Evolutionary conservation across 1,140 invertebrate genomes (phyloP), one percentile per base, ranked within the genome.

Genomic region (Formica exsecta): DNA sequence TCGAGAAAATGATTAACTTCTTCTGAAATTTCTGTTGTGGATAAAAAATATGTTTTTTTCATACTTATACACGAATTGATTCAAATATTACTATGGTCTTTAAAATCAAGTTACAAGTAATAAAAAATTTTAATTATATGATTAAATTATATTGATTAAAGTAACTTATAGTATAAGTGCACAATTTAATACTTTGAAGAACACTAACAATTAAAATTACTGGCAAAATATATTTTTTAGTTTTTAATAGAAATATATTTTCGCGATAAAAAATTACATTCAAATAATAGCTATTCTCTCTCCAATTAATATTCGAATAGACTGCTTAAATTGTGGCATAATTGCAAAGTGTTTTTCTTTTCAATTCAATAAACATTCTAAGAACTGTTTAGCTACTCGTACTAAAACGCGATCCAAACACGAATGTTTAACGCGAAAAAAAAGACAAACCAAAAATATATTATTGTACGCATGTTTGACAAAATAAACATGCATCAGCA

Each of bases 401-500:
- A 36, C 38, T 16, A 44, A 83, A 62, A 22, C 25, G 19, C 19
- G 54, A 74, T 5, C 2, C 38, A 16, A 48, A 70, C 16, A 54
- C 13, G 9, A 32, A 6, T 5, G 1, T 16, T 80, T 70, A 36
- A 71, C 8, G 3, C 13, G 25, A 32, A 19, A 29, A 71, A 5
- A 73, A 22, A 36, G 0, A 13, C 6, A 11, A 9, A 1, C 41
- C 13, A 29, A 62, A 51, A 65, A n/a, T n/a, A n/a, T 19, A 13
- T 36, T 32, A 54, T 36, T 29, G n/a, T 64, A 54, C 44, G 16
- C 13, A 64, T 76, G 22, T 54, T 48, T 57, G 44, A 8, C 9
- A 19, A 77, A 76, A 54, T 57, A 85, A 77, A 85, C 41, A 57
- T 77, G 36, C 22, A 85, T 77, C 62, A 77, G 79, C 79, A 77